These are phyloP conservation scores for Nemoura dubitans DNA, from an alignment of 2,888 invertebrate genomes.

Conservation along the genomic window DNA sequence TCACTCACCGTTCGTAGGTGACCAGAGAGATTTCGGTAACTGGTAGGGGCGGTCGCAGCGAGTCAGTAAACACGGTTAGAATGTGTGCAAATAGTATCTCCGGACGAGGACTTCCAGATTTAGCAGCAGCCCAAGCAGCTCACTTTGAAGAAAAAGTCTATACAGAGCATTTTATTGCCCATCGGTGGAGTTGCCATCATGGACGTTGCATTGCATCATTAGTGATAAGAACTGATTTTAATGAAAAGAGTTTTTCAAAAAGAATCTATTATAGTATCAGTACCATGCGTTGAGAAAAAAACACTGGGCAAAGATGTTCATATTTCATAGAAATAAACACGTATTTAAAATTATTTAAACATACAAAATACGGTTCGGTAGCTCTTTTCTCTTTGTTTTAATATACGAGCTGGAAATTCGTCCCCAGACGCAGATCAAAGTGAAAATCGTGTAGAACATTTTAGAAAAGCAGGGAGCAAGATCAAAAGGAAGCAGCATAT, in stretches of 20 bases:
- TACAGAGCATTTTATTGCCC: too few relatives aligned
- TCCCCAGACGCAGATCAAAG: slow-evolving; percentile 2
- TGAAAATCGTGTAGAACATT: not conserved
- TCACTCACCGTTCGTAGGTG: not conserved
- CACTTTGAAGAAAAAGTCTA: not conserved
- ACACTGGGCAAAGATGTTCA: too few relatives aligned
- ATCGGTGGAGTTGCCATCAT: too few relatives aligned
- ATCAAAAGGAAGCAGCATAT: not conserved
- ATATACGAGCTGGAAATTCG: not conserved
- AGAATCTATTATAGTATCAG: too few relatives aligned
- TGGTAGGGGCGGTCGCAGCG: not conserved
- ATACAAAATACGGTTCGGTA: not conserved
- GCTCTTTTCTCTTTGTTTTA: not conserved
- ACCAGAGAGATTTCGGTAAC: not conserved
- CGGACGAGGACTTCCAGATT: too few relatives aligned
- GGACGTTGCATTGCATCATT: too few relatives aligned
- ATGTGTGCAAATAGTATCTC: not conserved
- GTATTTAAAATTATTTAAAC: not conserved
- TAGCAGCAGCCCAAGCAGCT: not conserved
- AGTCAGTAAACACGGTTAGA: not conserved
- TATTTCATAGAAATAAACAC: too few relatives aligned
- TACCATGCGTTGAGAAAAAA: too few relatives aligned
- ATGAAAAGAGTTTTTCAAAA: too few relatives aligned
- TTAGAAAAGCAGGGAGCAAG: not conserved
- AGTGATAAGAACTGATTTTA: too few relatives aligned